Conservation (phyloP, 2,797 vertebrate species). For the Thalassophryne amazonica region DNA sequence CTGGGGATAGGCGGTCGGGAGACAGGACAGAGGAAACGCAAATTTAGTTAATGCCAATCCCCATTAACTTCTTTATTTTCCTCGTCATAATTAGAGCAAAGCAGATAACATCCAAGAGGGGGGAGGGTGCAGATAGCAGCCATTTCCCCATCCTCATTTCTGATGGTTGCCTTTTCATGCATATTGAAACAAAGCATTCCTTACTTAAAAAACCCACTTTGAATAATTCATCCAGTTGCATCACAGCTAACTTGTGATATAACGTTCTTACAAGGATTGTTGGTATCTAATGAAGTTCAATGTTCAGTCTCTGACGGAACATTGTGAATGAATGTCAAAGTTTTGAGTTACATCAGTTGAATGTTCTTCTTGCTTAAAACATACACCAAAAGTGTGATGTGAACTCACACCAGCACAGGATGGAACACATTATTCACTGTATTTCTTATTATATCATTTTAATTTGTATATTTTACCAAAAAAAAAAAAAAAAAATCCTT, state of each 20-base stretch:
- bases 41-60: slow-evolving; percentile 32
- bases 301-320: slow-evolving; percentile 12
- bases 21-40: slow-evolving; percentile 34
- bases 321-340: slow-evolving; percentile 2
- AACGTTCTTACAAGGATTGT: slow-evolving; percentile 17
- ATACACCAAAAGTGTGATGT: background rate
- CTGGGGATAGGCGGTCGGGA: slow-evolving; percentile 36
- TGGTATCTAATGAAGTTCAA: slow-evolving; percentile 18
- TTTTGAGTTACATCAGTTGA: slow-evolving; percentile 7
- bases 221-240: slow-evolving; percentile 40
- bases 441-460: too few relatives aligned
- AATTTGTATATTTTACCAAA: too few relatives aligned
- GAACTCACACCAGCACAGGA: background rate
- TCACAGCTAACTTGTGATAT: slow-evolving; percentile 21
- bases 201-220: slow-evolving; percentile 19
- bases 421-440: too few relatives aligned
- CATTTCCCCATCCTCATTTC: slow-evolving; percentile 17
- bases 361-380: background rate
- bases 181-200: slow-evolving; percentile 42
- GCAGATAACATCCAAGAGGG: slow-evolving; percentile 33
- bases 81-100: slow-evolving; percentile 52
- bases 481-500: too few relatives aligned
- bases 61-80: slow-evolving; percentile 24
- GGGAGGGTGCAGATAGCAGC: slow-evolving; percentile 7
- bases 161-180: slow-evolving; percentile 34